A percentile compares a stretch with the other conserved stretches of the same genome.
Evolutionary conservation across 1,140 invertebrate genomes (phyloP).

Genomic region (Scaptomyza montana): DNA sequence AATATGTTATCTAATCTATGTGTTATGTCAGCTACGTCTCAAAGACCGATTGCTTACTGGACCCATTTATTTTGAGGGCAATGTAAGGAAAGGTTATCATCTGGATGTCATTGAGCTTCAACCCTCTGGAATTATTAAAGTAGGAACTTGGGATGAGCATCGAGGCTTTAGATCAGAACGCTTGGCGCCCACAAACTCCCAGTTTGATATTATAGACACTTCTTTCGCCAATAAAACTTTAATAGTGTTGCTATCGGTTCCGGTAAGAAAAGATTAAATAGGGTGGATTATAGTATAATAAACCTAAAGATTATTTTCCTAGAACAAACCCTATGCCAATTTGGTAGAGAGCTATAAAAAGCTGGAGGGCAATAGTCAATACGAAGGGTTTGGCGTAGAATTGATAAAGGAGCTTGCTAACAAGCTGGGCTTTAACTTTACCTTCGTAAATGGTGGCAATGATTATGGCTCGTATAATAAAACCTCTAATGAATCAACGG

Average conservation of each 20-base stretch:
- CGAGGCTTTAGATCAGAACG: constrained; percentile 64
- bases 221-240: constrained; percentile 92
- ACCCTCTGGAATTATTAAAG: constrained; percentile 87
- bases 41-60: constrained; percentile 88
- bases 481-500: constrained; percentile 90
- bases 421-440: constrained; percentile 94
- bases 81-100: constrained; percentile 91
- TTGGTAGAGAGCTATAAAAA: constrained; percentile 88
- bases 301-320: constrained; percentile 7
- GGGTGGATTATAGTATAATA: neutral
- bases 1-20: no score
- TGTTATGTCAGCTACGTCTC: constrained; percentile 51
- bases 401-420: constrained; percentile 90
- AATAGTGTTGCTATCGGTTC: constrained; percentile 88
- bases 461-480: constrained; percentile 89
- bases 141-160: constrained; percentile 89
- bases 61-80: constrained; percentile 92
- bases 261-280: constrained; percentile 44
- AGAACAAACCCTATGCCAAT: constrained; percentile 94
- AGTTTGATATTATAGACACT: constrained; percentile 83
- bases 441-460: constrained; percentile 90
- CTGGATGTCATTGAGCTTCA: constrained; percentile 92
- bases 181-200: constrained; percentile 55
- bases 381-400: constrained; percentile 92
- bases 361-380: constrained; percentile 92